Conservation (phyloP, 2,113 vertebrate genomes). For the Corynorhinus townsendii region DNA sequence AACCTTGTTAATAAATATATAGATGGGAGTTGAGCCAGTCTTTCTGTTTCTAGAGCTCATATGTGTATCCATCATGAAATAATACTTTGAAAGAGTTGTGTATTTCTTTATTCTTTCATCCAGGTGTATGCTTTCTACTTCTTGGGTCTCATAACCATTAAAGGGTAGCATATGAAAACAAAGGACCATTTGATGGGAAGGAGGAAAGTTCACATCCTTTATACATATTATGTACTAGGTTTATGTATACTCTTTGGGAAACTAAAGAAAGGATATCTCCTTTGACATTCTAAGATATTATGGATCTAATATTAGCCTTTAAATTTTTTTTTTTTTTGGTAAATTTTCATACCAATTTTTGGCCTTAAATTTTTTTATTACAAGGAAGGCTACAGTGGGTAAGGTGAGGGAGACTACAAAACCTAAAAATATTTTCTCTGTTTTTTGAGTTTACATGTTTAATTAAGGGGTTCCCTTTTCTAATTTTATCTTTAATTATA, state of each 20-base stretch:
- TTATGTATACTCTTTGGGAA: not conserved
- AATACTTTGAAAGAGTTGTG: not conserved
- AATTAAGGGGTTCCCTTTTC: not conserved
- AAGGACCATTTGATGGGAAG: not conserved
- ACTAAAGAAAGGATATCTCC: not conserved
- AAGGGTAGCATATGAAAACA: not conserved
- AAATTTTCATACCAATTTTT: not conserved
- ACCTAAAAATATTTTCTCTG: not conserved
- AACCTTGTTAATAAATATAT: not conserved
- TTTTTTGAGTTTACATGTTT: not conserved
- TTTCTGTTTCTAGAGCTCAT: not conserved
- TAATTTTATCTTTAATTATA: not conserved
- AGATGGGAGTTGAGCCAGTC: not conserved
- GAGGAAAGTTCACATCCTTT: not conserved
- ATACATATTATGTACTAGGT: not conserved
- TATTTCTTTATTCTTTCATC: not conserved
- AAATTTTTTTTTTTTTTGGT: not conserved
- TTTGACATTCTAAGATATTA: not conserved
- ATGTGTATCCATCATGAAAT: not conserved
- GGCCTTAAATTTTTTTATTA: not conserved
- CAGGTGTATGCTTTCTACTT: not conserved
- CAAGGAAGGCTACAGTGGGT: not conserved
- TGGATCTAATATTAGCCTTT: not conserved
- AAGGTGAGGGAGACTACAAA: not conserved
- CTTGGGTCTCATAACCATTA: not conserved